phyloP scores from a whole-genome alignment of 1,140 invertebrate genomes.

The Drosophila saltans region DNA sequence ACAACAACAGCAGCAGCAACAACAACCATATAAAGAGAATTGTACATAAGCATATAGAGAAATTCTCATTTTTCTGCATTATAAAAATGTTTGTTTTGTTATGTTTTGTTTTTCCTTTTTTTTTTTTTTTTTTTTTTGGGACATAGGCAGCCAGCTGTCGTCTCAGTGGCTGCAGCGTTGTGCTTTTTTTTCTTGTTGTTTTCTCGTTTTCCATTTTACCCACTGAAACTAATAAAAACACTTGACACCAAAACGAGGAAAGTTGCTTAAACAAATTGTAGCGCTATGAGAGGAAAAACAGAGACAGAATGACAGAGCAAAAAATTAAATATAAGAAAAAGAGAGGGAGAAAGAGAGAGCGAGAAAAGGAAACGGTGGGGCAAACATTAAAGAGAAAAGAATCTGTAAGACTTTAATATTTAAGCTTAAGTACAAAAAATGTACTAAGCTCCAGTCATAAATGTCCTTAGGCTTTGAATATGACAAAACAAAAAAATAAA shows the following conservation, averaged over 20 bases:
- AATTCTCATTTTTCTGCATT: constrained; percentile 21
- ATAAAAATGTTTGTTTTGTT: constrained; percentile 39
- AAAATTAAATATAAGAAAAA: neutral
- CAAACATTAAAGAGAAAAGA: neutral
- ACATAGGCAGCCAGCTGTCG: constrained; percentile 14
- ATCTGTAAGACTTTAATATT: neutral
- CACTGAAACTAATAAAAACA: constrained; percentile 63
- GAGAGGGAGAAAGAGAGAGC: neutral
- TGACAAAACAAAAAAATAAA: neutral
- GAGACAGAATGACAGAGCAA: neutral
- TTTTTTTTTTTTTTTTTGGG: constrained; percentile 12
- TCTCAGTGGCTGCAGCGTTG: constrained; percentile 23
- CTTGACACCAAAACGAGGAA: constrained; percentile 69
- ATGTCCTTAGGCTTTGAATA: constrained; percentile 7
- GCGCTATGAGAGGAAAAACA: constrained; percentile 8
- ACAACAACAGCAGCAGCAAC: neutral
- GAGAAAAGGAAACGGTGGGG: neutral
- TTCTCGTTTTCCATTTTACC: constrained; percentile 11
- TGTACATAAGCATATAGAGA: neutral
- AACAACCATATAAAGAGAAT: neutral
- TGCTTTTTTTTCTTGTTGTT: constrained; percentile 22
- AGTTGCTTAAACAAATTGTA: constrained; percentile 59
- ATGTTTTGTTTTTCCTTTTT: no score
- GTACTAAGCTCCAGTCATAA: neutral
- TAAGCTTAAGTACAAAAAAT: neutral